Conservation (phyloP, 2,113 vertebrate species). For the Lagopus leucura region DNA sequence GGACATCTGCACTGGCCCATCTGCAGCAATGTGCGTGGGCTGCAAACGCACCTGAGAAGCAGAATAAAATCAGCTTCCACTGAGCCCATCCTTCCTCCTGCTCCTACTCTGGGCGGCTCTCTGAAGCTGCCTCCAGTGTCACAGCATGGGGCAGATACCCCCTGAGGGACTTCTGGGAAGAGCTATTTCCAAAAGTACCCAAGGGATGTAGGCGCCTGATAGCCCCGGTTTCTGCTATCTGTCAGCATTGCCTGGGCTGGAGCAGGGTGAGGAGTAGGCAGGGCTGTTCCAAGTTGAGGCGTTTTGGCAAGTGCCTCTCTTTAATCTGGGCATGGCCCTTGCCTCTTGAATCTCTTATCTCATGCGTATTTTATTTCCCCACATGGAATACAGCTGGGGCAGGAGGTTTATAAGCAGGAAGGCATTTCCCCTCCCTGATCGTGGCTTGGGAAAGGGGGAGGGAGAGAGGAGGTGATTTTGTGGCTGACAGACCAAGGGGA, state of each 20-base stretch:
- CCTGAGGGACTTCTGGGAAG: not conserved
- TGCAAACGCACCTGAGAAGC: rapidly evolving
- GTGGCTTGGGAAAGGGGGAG: not conserved
- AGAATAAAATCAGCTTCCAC: not conserved
- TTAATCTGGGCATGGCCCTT: not conserved
- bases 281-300: not conserved
- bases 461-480: slow-evolving; percentile 10
- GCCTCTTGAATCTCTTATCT: slow-evolving; percentile 25
- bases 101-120: not conserved
- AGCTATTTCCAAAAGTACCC: not conserved
- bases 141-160: not conserved
- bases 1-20: not conserved
- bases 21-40: not conserved
- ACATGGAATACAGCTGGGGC: slow-evolving; percentile 29
- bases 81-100: not conserved
- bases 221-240: not conserved
- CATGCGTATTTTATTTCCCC: not conserved
- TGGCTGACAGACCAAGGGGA: not conserved
- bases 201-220: not conserved
- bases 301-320: not conserved
- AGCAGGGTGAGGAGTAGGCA: not conserved
- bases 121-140: not conserved
- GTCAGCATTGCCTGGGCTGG: not conserved
- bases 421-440: slow-evolving; percentile 10
- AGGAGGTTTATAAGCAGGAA: slow-evolving; percentile 15